Evolutionary conservation across 2,888 invertebrate species (phyloP).

Genomic region (Parasteatoda lunata): DNA sequence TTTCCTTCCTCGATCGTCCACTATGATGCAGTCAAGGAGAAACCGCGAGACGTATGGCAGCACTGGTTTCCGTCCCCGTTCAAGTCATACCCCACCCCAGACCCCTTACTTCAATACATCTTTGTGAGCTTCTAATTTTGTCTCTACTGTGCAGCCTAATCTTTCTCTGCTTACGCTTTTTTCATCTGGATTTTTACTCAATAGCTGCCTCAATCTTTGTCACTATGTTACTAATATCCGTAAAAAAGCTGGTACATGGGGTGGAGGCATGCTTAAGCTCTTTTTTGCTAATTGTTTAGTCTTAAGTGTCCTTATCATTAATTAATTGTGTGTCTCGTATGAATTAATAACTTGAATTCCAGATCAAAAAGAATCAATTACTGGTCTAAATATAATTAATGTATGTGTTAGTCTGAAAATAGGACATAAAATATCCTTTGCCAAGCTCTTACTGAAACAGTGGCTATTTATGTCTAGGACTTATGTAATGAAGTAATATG

Average conservation of each 20-base stretch:
- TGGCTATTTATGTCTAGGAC: too few species aligned
- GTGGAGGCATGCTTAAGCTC: conserved; percentile 20
- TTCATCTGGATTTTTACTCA: conserved; percentile 11
- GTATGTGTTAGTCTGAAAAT: too few species aligned
- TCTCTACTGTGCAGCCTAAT: conserved; percentile 40
- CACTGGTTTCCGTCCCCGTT: conserved; percentile 68
- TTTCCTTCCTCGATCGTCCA: conserved; percentile 67
- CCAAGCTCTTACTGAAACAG: too few species aligned
- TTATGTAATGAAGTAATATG: too few species aligned
- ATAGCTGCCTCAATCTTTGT: too few species aligned
- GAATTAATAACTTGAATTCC: too few species aligned
- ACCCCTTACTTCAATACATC: conserved; percentile 70
- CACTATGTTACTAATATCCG: too few species aligned
- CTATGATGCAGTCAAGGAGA: conserved; percentile 47
- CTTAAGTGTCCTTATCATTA: background rate
- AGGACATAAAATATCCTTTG: too few species aligned
- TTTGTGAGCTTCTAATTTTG: conserved; percentile 64
- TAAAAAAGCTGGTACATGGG: too few species aligned
- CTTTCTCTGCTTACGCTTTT: background rate
- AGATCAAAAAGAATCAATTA: too few species aligned
- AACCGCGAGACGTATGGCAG: conserved; percentile 69
- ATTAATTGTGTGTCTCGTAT: too few species aligned
- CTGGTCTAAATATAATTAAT: too few species aligned
- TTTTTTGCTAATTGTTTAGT: conserved; percentile 16
- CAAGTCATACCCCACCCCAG: conserved; percentile 71